phyloP scores from a whole-genome alignment of 2,113 vertebrate species.

The Malaclemys terrapin region DNA sequence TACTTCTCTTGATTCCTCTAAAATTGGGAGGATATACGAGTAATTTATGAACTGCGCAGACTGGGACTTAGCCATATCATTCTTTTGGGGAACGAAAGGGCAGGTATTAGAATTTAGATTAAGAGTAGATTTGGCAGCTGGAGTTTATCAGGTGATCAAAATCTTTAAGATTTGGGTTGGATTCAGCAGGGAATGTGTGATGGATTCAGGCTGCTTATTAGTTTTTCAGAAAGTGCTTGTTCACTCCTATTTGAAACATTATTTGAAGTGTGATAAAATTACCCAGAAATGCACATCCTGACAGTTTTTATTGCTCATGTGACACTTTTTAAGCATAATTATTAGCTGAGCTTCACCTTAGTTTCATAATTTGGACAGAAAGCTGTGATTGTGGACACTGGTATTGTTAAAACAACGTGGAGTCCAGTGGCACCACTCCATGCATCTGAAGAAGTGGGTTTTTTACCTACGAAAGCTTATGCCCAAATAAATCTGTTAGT shows the following conservation, averaged over 20 bases:
- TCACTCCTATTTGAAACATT: neutral
- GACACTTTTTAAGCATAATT: neutral
- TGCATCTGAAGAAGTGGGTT: too few relatives aligned
- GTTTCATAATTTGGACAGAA: neutral
- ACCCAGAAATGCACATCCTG: neutral
- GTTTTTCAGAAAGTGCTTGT: neutral
- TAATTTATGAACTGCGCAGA: neutral
- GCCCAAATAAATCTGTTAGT: too few relatives aligned
- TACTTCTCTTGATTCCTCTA: neutral
- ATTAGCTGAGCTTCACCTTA: neutral
- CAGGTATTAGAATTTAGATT: neutral
- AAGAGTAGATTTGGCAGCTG: neutral
- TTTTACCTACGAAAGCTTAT: too few relatives aligned
- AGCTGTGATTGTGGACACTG: neutral
- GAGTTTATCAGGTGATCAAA: neutral
- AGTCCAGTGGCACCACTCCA: too few relatives aligned
- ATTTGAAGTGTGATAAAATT: neutral
- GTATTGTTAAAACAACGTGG: neutral
- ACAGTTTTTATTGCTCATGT: neutral
- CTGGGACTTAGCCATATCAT: neutral
- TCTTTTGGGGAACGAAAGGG: neutral
- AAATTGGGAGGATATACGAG: neutral
- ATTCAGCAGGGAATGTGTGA: neutral
- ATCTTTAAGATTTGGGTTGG: neutral
- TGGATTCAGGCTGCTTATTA: neutral